These are phyloP conservation scores for Enteromius unitaeniatus DNA, from an alignment of 2,797 vertebrate species.

Conservation along the genomic window DNA sequence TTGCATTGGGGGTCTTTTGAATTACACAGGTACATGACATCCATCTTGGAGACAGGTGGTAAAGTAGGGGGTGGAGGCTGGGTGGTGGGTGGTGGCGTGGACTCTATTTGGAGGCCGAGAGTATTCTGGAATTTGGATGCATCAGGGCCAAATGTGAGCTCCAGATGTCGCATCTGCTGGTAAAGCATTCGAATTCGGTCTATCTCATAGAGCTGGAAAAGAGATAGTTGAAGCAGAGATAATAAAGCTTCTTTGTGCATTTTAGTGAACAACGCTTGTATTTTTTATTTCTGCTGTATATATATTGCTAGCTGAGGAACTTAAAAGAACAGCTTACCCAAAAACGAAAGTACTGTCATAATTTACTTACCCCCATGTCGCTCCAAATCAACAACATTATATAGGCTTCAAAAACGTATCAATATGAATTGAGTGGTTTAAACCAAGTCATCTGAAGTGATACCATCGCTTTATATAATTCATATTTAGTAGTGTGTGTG, in stretches of 20 bases:
- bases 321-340: background rate
- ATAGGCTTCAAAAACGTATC: too few species aligned
- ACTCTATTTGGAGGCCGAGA: constrained; percentile 66
- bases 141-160: constrained; percentile 73
- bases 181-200: constrained; percentile 79
- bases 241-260: background rate
- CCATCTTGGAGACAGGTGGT: constrained; percentile 65
- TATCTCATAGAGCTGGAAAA: constrained; percentile 75
- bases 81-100: constrained; percentile 58
- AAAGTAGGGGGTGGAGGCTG: constrained; percentile 55
- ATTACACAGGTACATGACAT: constrained; percentile 74
- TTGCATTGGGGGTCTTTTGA: constrained; percentile 76
- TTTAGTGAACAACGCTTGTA: too few species aligned
- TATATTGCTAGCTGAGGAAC: background rate
- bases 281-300: too few species aligned
- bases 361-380: too few species aligned
- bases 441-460: background rate
- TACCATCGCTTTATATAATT: background rate
- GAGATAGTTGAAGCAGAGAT: background rate
- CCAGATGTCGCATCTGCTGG: constrained; percentile 81
- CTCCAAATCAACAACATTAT: background rate
- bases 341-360: too few species aligned
- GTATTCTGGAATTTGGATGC: constrained; percentile 74
- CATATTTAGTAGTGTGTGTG: too few species aligned
- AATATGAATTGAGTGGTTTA: background rate